A percentile compares a stretch with the other conserved stretches of the same genome.
These are phyloP conservation scores for Pogonophryne albipinna DNA, from an alignment of 2,797 vertebrate genomes.

Conservation along the genomic window DNA sequence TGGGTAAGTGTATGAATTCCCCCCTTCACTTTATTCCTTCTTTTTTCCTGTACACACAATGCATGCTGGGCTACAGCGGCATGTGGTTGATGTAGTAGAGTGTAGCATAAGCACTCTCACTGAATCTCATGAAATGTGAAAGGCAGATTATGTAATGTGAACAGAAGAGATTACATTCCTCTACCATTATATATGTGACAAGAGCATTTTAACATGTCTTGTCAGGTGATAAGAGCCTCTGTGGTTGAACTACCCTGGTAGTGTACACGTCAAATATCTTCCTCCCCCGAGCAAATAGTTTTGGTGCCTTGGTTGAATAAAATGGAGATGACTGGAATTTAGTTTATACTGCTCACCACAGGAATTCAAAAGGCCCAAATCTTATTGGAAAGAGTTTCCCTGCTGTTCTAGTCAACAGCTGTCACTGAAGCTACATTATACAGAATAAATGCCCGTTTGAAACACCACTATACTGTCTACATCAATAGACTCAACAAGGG, in stretches of 20 bases:
- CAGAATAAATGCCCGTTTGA: neutral
- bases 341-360: neutral
- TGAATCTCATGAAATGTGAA: slow-evolving; percentile 47
- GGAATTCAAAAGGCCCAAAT: neutral
- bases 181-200: neutral
- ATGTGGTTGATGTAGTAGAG: slow-evolving; percentile 50
- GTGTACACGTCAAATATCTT: neutral
- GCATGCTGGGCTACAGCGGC: slow-evolving; percentile 67
- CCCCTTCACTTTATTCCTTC: slow-evolving; percentile 74
- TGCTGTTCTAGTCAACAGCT: neutral
- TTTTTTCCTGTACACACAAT: slow-evolving; percentile 48
- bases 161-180: slow-evolving; percentile 12
- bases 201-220: neutral
- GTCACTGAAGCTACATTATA: neutral
- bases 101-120: slow-evolving; percentile 36
- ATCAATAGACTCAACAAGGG: neutral
- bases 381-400: neutral
- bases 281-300: neutral
- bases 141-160: slow-evolving; percentile 6
- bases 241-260: neutral
- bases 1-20: slow-evolving; percentile 95
- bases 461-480: neutral
- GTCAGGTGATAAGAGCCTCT: neutral
- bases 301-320: neutral
- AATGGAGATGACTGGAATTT: neutral